A percentile compares a stretch with the other conserved stretches of the same genome.
Evolutionary conservation across 2,797 vertebrate species (phyloP).

Genomic region (Labeo calbasu): DNA sequence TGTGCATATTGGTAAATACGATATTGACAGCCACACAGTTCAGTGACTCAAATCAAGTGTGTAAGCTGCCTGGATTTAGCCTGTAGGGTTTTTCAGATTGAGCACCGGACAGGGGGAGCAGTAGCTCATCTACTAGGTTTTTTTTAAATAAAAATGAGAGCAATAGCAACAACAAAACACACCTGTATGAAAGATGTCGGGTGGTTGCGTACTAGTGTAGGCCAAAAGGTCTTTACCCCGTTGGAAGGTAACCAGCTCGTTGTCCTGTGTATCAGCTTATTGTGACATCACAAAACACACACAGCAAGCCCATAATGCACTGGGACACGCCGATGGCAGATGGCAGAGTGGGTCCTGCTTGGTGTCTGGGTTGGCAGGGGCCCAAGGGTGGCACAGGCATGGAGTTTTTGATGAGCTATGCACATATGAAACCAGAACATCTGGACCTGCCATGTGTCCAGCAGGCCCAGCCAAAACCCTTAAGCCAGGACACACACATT

Average conservation of each 20-base stretch:
- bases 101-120: background rate
- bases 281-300: constrained; percentile 52
- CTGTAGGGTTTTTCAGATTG: constrained; percentile 32
- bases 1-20: constrained; percentile 25
- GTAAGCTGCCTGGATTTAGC: constrained; percentile 44
- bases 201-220: background rate
- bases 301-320: constrained; percentile 72
- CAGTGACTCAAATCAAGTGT: constrained; percentile 53
- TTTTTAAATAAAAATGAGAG: background rate
- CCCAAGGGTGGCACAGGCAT: constrained; percentile 75
- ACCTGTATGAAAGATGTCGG: background rate
- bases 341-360: constrained; percentile 76
- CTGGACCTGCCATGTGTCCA: constrained; percentile 88
- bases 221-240: constrained; percentile 19
- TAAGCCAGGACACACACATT: constrained; percentile 68
- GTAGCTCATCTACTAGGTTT: background rate
- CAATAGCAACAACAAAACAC: background rate
- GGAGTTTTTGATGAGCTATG: constrained; percentile 84
- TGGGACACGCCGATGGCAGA: constrained; percentile 79
- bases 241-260: constrained; percentile 25
- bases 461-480: constrained; percentile 78
- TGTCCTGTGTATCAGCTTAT: constrained; percentile 49
- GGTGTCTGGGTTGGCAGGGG: constrained; percentile 69
- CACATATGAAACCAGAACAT: constrained; percentile 86
- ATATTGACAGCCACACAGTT: constrained; percentile 42